These are phyloP conservation scores for Perccottus glenii DNA, from an alignment of 2,113 vertebrate species.

Conservation along the genomic window DNA sequence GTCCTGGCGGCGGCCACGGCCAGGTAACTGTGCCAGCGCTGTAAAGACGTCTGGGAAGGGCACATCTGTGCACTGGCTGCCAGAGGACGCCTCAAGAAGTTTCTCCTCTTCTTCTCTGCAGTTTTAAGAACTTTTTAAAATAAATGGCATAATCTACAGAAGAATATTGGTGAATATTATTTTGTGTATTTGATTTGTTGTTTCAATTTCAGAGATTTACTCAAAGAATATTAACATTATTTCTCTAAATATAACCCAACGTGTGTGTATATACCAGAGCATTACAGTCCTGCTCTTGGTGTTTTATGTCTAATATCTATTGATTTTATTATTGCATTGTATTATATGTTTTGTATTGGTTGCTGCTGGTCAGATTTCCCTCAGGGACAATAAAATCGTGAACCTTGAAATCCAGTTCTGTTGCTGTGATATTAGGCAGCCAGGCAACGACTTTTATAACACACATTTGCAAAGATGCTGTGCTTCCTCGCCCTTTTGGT, in stretches of 20 bases:
- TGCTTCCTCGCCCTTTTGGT: constrained; percentile 14
- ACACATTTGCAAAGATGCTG: constrained; percentile 2
- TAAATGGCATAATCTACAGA: background rate
- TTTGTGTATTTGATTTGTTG: background rate
- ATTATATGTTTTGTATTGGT: constrained; percentile 22
- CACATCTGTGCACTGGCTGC: constrained; percentile 37
- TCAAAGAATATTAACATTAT: constrained; percentile 18
- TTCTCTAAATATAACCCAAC: background rate
- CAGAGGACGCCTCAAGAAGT: constrained; percentile 43
- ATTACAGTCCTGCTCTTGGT: constrained; percentile 9
- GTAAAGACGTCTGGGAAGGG: constrained; percentile 50
- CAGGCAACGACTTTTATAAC: constrained; percentile 23
- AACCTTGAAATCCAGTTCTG: constrained; percentile 31
- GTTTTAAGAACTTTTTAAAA: constrained; percentile 16
- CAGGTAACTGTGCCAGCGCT: constrained; percentile 36
- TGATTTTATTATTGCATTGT: constrained; percentile 25
- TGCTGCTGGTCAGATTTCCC: constrained; percentile 35
- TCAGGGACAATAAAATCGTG: constrained; percentile 26
- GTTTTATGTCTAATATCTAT: constrained; percentile 40
- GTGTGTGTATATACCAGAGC: constrained; percentile 1
- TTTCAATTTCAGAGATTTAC: constrained; percentile 20
- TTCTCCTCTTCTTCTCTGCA: constrained; percentile 12
- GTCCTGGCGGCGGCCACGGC: constrained; percentile 25
- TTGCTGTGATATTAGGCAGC: constrained; percentile 15
- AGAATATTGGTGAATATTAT: background rate